These are phyloP conservation scores for Elgaria multicarinata DNA, from an alignment of 2,113 vertebrate species.

Conservation along the genomic window DNA sequence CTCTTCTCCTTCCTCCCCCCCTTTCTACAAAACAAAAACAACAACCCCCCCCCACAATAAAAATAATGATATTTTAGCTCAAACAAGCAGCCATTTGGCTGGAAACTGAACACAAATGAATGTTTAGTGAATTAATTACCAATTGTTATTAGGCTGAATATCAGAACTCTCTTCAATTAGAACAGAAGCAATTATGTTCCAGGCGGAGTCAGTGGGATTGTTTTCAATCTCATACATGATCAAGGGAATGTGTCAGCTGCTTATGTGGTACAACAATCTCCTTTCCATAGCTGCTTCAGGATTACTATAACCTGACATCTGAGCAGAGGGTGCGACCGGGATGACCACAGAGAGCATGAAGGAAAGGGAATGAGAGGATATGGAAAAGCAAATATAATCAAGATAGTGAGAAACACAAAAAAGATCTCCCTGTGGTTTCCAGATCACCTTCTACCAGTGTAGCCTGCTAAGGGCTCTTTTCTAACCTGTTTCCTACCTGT, in stretches of 20 bases:
- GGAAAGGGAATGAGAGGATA: not conserved
- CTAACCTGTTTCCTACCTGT: no score
- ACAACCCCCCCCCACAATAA: no score
- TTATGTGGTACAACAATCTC: not conserved
- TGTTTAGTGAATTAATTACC: not conserved
- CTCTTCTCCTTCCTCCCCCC: no score
- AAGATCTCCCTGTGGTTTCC: not conserved
- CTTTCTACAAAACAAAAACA: not conserved
- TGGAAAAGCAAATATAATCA: not conserved
- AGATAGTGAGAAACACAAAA: not conserved
- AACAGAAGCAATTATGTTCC: not conserved
- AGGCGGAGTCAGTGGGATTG: not conserved
- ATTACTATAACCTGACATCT: not conserved
- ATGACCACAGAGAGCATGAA: not conserved
- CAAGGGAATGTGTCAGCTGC: not conserved
- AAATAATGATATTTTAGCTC: not conserved
- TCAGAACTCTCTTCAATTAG: not conserved
- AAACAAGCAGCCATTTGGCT: not conserved
- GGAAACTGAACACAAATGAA: not conserved
- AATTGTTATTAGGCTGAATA: not conserved
- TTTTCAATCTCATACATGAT: not conserved
- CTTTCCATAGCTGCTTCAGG: not conserved
- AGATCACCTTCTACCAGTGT: not conserved
- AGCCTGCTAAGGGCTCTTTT: not conserved
- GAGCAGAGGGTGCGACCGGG: not conserved